These are phyloP conservation scores for Lomographa bimaculata DNA, from an alignment of 2,888 invertebrate species.

Conservation along the genomic window DNA sequence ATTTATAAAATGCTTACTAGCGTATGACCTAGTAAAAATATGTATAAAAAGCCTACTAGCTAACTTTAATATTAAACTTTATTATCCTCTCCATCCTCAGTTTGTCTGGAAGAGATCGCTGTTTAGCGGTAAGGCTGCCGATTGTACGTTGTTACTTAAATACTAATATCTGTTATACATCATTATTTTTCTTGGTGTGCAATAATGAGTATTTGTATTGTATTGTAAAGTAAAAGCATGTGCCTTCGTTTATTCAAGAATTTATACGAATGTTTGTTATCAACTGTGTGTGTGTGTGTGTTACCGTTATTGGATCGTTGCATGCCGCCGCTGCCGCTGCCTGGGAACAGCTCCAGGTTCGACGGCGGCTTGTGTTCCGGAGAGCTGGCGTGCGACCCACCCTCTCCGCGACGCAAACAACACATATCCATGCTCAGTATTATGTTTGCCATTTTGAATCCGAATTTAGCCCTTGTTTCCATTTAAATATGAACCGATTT, in stretches of 20 bases:
- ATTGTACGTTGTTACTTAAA: no score
- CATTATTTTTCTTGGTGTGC: no score
- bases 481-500: neutral
- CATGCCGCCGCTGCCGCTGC: constrained; percentile 83
- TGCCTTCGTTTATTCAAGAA: neutral
- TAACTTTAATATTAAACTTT: no score
- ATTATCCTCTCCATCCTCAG: no score
- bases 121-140: no score
- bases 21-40: no score
- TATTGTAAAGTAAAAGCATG: no score
- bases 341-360: constrained; percentile 88
- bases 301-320: constrained; percentile 93
- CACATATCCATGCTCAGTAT: constrained; percentile 56
- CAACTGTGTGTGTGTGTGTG: constrained; percentile 42
- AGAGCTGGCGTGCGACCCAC: constrained; percentile 82
- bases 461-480: constrained; percentile 6
- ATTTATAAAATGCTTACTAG: no score
- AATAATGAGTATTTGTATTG: no score
- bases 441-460: constrained; percentile 1
- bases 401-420: constrained; percentile 65
- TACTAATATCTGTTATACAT: no score
- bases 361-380: constrained; percentile 88
- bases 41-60: no score
- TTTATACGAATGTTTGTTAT: constrained; percentile 2
- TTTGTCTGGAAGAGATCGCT: no score